Evolutionary conservation across 2,113 vertebrate species (phyloP), one percentile per base, ranked within the genome.

Genomic region (Gambusia holbrooki): DNA sequence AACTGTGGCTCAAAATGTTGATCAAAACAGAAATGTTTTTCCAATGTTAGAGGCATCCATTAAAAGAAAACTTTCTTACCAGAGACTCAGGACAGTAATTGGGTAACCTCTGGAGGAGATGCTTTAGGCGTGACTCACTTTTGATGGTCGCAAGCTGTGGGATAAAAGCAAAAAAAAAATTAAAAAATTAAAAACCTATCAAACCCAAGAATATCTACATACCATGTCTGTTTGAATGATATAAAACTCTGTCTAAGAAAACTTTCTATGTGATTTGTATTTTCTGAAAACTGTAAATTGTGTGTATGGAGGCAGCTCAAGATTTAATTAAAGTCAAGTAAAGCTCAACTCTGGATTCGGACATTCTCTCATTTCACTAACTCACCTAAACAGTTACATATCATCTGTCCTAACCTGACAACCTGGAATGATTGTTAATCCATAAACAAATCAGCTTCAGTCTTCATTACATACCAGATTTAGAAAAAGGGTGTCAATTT

Each of bases 51-150:
- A 10, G 7, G 8, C 14, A 33, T 29, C 13, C 51, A 58, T 58
- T n/a, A 58, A 58, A 58, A n/a, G 14, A 11, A 45, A 25, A 32
- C 25, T 9, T 37, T 88, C 92, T 90, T 62, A 93, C 92, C 92
- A 92, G 90, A 0, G 89, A 89, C 86, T 92, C 92, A 19, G 97
- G 96, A 84, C 98, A 99, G 92, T 98, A 99, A 73, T 97, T 95
- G 58, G 98, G 97, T 86, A 97, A 94, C 87, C 97, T 93, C 80
- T 96, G 97, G 68, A 98, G 92, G 45, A 99, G 94, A 87, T 98
- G 96, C 90, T 96, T 99, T 84, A 98, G 92, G 83, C 94, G 97
- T 28, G 97, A 98, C 92, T 98, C 97, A 84, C 98, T 99, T 94
- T 98, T 97, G 88, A 98, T 98, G 66, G 95, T 96, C 73, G 96